Evolutionary conservation across 2,888 invertebrate species (phyloP).

Genomic region (Branchellion lobata): DNA sequence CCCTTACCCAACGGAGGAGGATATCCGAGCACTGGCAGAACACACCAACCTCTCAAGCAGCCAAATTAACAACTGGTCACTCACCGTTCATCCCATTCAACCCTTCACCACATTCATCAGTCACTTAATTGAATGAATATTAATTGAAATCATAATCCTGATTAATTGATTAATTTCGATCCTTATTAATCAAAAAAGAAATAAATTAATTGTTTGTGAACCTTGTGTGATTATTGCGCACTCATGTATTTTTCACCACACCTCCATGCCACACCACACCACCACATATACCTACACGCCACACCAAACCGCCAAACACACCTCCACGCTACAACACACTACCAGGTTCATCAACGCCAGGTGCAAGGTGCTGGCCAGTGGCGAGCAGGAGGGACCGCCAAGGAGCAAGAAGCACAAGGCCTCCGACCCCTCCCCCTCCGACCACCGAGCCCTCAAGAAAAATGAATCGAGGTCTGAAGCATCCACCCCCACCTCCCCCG

Average conservation of each 20-base stretch:
- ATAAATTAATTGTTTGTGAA: too few relatives aligned
- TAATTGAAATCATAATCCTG: too few relatives aligned
- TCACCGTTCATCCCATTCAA: conserved; percentile 45
- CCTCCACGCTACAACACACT: background rate
- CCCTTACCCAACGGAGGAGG: conserved; percentile 91
- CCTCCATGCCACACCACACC: too few relatives aligned
- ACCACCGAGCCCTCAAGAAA: conserved; percentile 23
- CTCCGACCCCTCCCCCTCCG: too few relatives aligned
- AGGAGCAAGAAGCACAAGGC: conserved; percentile 63
- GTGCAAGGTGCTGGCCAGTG: conserved; percentile 84
- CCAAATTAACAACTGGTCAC: conserved; percentile 71
- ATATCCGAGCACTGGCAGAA: conserved; percentile 83
- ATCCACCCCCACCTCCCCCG: conserved; percentile 41
- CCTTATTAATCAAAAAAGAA: background rate
- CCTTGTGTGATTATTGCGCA: too few relatives aligned
- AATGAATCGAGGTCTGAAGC: conserved; percentile 42
- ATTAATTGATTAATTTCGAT: too few relatives aligned
- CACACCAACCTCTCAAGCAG: conserved; percentile 83
- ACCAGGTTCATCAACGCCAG: conserved; percentile 79
- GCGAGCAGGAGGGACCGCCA: conserved; percentile 64
- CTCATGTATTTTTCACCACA: too few relatives aligned
- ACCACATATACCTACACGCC: too few relatives aligned
- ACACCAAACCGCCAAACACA: too few relatives aligned
- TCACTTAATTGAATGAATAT: too few relatives aligned
- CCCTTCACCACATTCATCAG: background rate